Evolutionary conservation across 2,888 invertebrate genomes (phyloP).

Genomic region (Sussaba pulchella): DNA sequence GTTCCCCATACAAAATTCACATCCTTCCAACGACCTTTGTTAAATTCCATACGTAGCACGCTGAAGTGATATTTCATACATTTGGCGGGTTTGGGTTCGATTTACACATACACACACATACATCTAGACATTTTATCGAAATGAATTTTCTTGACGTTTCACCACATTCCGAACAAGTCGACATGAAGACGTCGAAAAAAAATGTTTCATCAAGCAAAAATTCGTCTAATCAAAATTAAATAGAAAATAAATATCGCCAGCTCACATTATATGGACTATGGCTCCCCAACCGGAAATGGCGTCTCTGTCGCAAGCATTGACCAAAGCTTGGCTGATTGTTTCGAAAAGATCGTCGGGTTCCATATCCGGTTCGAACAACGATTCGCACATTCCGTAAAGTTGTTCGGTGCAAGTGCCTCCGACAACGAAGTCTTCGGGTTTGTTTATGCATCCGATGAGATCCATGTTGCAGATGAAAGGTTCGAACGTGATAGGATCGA

Average conservation of each 20-base stretch:
- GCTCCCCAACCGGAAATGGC: slow-evolving; percentile 99
- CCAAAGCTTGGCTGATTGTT: slow-evolving; percentile 96
- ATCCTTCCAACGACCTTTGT: too few species aligned
- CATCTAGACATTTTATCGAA: too few species aligned
- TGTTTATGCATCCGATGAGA: slow-evolving; percentile 95
- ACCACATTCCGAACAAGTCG: too few species aligned
- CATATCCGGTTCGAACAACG: slow-evolving; percentile 96
- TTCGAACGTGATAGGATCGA: slow-evolving; percentile 93
- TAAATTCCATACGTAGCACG: too few species aligned
- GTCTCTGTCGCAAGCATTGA: slow-evolving; percentile 98
- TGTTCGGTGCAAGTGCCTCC: slow-evolving; percentile 97
- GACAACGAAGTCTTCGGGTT: slow-evolving; percentile 98
- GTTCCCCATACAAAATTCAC: too few species aligned
- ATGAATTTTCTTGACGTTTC: too few species aligned
- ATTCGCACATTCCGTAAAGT: slow-evolving; percentile 98
- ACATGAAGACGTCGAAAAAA: too few species aligned
- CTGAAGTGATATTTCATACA: too few species aligned
- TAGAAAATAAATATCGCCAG: slow-evolving; percentile 42
- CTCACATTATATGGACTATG: slow-evolving; percentile 95
- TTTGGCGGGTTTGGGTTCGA: too few species aligned
- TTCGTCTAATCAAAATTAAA: neutral
- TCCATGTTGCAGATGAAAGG: slow-evolving; percentile 98
- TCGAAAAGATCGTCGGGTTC: slow-evolving; percentile 97
- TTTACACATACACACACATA: too few species aligned
- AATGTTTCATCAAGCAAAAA: slow-evolving; percentile 5